Base-by-base conservation (phyloP, 2,797 vertebrate species). In the Sebastes itinus region DNA sequence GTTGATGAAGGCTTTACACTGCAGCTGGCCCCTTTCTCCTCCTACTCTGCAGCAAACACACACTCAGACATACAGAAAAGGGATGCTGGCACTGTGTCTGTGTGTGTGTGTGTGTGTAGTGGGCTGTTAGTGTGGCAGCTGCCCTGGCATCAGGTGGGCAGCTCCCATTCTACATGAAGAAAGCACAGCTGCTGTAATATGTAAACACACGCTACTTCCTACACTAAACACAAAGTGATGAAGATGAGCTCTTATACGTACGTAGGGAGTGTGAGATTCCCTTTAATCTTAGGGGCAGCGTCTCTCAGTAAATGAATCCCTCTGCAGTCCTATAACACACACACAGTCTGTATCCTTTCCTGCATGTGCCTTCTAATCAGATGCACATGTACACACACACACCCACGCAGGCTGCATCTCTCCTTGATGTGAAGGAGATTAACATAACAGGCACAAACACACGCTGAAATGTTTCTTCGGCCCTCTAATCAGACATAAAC, bases 1-100 rank as follows among this genome's bases (percentile, higher is more conserved):
- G 92, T 94, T 94, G 92, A 94, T 88, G 82, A 92, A 91, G 92
- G 93, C 90, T 94, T 94, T 94, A 88, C 83, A 76, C 88, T 90
- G 91, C 93, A 94, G 92, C 94, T 94, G 94, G 93, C 92, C 89
- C 89, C 87, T 88, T 92, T 88, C 87, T 88, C 85, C 84, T 85
- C 82, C 84, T 73, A 14, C 83, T 89, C 81, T 83, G 80, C 72
- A 88, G 83, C 79, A 87, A 85, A 70, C 89, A 85, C 80, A 91
- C 82, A 84, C 80, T 67, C 72, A 32, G 20, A 73, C 20, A 79
- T 35, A 85, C 67, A 86, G 80, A 81, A 86, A 82, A 86, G 76
- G 79, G 84, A 66, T 72, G 65, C 67, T 91, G 89, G 89, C 86
- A 88, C 59, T 1, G 23, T 25, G 12, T 67, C 13, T 30, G 28